Evolutionary conservation across 1,140 invertebrate genomes (phyloP).

Genomic region (Nephila pilipes): DNA sequence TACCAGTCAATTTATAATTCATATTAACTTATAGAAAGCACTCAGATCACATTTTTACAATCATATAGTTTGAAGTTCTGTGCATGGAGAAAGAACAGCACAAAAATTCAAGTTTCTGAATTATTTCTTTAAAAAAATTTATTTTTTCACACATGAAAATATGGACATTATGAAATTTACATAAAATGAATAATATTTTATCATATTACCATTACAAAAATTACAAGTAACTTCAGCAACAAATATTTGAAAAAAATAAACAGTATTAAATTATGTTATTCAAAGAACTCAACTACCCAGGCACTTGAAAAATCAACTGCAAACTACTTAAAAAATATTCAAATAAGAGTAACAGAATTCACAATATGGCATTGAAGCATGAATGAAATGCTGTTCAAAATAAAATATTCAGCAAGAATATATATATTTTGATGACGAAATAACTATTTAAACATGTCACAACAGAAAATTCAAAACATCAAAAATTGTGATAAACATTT

Average conservation of each 20-base stretch:
- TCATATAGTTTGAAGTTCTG: not conserved
- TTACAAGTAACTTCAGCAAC: conserved; percentile 3
- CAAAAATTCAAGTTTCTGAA: not conserved
- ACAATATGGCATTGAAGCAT: not conserved
- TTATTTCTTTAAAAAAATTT: conserved; percentile 49
- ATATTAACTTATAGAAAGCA: too few species aligned
- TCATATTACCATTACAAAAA: not conserved
- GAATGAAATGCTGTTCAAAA: not conserved
- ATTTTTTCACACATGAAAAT: conserved; percentile 60
- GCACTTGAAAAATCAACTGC: conserved; percentile 46
- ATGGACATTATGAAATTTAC: conserved; percentile 51
- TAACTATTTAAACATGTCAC: not conserved
- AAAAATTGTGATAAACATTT: too few species aligned
- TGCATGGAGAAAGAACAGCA: too few species aligned
- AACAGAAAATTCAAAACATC: too few species aligned
- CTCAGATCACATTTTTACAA: too few species aligned
- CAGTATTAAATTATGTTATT: not conserved
- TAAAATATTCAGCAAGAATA: not conserved
- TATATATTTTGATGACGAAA: not conserved
- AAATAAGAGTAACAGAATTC: not conserved
- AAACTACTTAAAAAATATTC: not conserved
- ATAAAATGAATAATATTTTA: not conserved
- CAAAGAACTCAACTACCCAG: conserved; percentile 40
- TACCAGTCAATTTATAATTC: too few species aligned
- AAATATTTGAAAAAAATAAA: not conserved